Base-by-base conservation (phyloP, 2,888 invertebrate species). In the Argyresthia albistria region DNA sequence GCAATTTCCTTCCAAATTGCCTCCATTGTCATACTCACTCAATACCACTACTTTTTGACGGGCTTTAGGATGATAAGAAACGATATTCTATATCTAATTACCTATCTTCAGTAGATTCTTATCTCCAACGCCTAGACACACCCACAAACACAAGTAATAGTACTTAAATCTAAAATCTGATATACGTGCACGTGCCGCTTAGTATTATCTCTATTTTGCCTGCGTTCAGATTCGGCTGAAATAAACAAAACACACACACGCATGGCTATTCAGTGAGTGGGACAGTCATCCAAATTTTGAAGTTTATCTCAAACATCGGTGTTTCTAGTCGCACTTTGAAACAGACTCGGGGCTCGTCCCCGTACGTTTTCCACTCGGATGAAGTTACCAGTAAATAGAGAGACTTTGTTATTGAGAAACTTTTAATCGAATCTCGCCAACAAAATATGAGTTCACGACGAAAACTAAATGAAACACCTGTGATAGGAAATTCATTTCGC, bases 371-470 rank as follows among this genome's bases (percentile, higher is more conserved):
- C 58, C 57, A 55, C 57, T 55, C 50, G 56, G 63, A 58, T 60
- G 57, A 59, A 63, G 58, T 59, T 59, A 46, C 52, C 54, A 55
- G 56, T 58, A 57, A 59, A 58, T 58, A 60, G 56, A 59, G 56
- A 55, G 54, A 58, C 57, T 53, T 52, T 57, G 59, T 61, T 71
- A 67, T 69, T 67, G 65, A 62, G 66, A 71, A 76, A 74, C 69
- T 75, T 73, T 70, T 71, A 72, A 74, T 73, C 67, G 69, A 75
- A 72, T 71, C 67, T 61, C 63, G 64, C 65, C 59, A 60, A 63
- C 59, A 56, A 59, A 64, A 65, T 60, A 56, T 59, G 58, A 49
- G 46, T 46, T 56, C 54, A 50, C 54, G 54, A 53, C 56, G 57
- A 54, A 49, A 56, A 60, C 55, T 60, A 61, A 51, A 60, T 61